A percentile compares a stretch with the other conserved stretches of the same genome.
Evolutionary conservation across 2,113 vertebrate species (phyloP).

Genomic region (Tenrec ecaudatus): DNA sequence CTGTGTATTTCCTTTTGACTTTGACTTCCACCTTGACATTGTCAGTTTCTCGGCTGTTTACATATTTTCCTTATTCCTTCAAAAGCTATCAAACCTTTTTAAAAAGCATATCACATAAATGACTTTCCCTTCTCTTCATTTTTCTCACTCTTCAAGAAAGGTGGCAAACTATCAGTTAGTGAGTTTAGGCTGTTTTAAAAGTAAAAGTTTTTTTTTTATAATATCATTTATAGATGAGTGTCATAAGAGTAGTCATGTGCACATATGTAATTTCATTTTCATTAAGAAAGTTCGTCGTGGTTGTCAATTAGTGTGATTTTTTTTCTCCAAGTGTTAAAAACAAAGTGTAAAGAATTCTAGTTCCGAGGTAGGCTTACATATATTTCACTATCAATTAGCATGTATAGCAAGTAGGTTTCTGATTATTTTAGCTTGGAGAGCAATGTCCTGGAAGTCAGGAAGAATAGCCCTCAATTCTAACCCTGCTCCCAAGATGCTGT

Average conservation of each 20-base stretch:
- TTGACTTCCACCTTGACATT: background rate
- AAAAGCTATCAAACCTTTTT: background rate
- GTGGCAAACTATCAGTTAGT: background rate
- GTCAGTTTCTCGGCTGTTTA: background rate
- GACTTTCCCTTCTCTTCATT: background rate
- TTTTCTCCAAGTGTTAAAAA: no score
- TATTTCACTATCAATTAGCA: no score
- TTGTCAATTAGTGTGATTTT: background rate
- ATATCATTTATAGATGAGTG: background rate
- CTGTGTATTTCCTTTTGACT: background rate
- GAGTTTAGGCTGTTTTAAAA: background rate
- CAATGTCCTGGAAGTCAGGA: background rate
- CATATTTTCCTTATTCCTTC: background rate
- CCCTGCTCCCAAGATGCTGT: background rate
- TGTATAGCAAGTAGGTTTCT: background rate
- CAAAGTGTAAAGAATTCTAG: background rate
- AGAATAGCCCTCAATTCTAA: background rate
- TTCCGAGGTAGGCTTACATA: background rate
- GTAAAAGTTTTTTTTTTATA: background rate
- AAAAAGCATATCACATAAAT: background rate
- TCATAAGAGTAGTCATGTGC: background rate
- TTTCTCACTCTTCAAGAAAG: background rate
- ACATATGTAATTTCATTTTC: background rate
- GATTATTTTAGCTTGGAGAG: background rate
- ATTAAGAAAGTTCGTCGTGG: background rate